Evolutionary conservation across 2,888 invertebrate species (phyloP).

Genomic region (Venusia cambrica): DNA sequence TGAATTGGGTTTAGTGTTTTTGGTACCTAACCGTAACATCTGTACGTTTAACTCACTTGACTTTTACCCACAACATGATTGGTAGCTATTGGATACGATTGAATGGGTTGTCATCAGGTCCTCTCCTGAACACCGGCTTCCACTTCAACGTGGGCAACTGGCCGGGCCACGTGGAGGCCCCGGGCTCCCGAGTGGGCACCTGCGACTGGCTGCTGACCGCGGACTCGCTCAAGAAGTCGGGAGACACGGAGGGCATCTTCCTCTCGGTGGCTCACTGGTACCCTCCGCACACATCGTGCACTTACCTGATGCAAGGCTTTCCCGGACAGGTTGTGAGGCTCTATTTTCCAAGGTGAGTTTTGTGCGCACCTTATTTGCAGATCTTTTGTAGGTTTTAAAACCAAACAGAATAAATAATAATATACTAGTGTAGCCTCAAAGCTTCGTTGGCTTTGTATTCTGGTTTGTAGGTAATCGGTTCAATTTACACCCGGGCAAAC

Average conservation of each 20-base stretch:
- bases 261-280: conserved; percentile 97
- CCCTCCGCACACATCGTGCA: conserved; percentile 95
- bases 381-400: too few relatives aligned
- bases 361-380: background rate
- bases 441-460: too few relatives aligned
- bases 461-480: too few relatives aligned
- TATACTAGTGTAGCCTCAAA: too few relatives aligned
- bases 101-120: too few relatives aligned
- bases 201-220: conserved; percentile 95
- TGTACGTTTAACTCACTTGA: too few relatives aligned
- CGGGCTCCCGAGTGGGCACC: conserved; percentile 91
- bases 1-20: too few relatives aligned
- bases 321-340: conserved; percentile 93
- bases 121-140: conserved; percentile 94
- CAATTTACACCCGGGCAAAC: too few relatives aligned
- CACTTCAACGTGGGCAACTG: conserved; percentile 97
- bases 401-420: too few relatives aligned
- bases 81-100: too few relatives aligned
- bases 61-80: too few relatives aligned
- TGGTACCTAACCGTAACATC: too few relatives aligned
- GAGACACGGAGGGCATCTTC: conserved; percentile 93
- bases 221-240: conserved; percentile 87
- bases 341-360: conserved; percentile 92
- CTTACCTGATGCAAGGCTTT: conserved; percentile 93
- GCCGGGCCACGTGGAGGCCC: conserved; percentile 95